Percentiles rank a stretch among this genome's conserved stretches.
Conservation (phyloP, 1,140 invertebrate genomes). For the Neelides sp. region DNA sequence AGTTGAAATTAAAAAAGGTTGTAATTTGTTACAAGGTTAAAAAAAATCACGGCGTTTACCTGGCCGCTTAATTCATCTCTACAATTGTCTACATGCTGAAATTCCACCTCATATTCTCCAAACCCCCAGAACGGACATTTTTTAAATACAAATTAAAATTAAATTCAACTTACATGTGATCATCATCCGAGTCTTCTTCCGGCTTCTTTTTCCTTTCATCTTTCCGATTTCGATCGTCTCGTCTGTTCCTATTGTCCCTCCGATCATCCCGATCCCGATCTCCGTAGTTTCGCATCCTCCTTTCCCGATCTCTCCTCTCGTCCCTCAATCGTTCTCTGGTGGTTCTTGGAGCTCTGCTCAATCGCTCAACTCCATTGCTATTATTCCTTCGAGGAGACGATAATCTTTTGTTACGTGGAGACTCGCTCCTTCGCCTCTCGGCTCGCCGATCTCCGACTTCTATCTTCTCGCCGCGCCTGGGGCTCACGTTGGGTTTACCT, state of each 20-base stretch:
- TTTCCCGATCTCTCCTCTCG: slow-evolving; percentile 37
- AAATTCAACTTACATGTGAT: slow-evolving; percentile 22
- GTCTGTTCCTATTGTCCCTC: background rate
- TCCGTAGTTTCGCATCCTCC: slow-evolving; percentile 57
- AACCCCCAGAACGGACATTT: background rate
- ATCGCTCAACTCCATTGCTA: slow-evolving; percentile 1
- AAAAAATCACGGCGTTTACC: background rate
- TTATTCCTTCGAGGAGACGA: slow-evolving; percentile 10
- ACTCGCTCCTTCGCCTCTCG: slow-evolving; percentile 25
- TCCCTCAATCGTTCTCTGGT: slow-evolving; percentile 24
- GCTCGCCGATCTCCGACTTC: slow-evolving; percentile 25
- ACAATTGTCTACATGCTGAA: background rate
- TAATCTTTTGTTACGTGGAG: no score
- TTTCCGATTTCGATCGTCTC: background rate
- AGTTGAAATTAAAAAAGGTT: slow-evolving; percentile 1
- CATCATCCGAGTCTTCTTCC: slow-evolving; percentile 11
- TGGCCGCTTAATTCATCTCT: background rate
- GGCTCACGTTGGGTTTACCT: slow-evolving; percentile 27
- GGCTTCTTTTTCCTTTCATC: background rate
- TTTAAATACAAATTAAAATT: background rate
- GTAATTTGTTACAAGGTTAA: background rate
- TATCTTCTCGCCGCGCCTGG: slow-evolving; percentile 30
- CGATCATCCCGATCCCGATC: slow-evolving; percentile 2
- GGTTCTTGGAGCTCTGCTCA: slow-evolving; percentile 1
- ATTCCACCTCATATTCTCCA: background rate